Evolutionary conservation across 1,140 invertebrate species (phyloP).

Genomic region (Tetramorium simillimum): DNA sequence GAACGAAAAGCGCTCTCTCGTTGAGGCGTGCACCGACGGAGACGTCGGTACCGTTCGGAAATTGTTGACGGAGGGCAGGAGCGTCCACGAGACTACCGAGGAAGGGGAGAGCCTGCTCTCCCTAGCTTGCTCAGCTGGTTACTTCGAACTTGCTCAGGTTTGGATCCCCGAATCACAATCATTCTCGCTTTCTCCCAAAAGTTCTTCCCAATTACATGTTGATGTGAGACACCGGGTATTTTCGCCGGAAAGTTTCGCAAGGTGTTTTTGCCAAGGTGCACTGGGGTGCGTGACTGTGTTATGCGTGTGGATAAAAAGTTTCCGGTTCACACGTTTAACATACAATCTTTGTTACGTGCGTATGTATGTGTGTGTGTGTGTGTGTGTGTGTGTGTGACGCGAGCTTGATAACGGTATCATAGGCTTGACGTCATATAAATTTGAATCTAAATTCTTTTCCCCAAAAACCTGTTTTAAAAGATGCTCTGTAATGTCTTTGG

Average conservation of each 20-base stretch:
- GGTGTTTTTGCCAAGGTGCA: background rate
- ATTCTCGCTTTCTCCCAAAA: background rate
- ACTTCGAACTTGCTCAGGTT: slow-evolving; percentile 96
- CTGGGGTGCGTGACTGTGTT: background rate
- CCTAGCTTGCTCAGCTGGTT: slow-evolving; percentile 96
- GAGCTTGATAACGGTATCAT: background rate
- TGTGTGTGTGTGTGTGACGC: background rate
- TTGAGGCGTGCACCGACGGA: slow-evolving; percentile 96
- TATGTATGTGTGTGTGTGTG: background rate
- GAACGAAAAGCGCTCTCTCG: slow-evolving; percentile 89
- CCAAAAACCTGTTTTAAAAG: background rate
- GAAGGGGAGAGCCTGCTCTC: slow-evolving; percentile 97
- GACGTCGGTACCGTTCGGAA: slow-evolving; percentile 96
- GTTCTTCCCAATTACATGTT: background rate
- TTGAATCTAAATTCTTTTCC: background rate
- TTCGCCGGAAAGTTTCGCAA: background rate
- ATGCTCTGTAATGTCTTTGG: background rate
- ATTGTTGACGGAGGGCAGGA: slow-evolving; percentile 95
- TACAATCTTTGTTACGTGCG: background rate
- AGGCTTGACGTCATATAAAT: background rate
- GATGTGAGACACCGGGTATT: background rate
- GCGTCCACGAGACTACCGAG: slow-evolving; percentile 96
- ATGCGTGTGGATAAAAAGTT: slow-evolving; percentile 27
- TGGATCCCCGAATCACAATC: slow-evolving; percentile 44
- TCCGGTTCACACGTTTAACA: slow-evolving; percentile 31